Base-by-base conservation (phyloP, 2,113 vertebrate genomes). In the Zingel zingel region DNA sequence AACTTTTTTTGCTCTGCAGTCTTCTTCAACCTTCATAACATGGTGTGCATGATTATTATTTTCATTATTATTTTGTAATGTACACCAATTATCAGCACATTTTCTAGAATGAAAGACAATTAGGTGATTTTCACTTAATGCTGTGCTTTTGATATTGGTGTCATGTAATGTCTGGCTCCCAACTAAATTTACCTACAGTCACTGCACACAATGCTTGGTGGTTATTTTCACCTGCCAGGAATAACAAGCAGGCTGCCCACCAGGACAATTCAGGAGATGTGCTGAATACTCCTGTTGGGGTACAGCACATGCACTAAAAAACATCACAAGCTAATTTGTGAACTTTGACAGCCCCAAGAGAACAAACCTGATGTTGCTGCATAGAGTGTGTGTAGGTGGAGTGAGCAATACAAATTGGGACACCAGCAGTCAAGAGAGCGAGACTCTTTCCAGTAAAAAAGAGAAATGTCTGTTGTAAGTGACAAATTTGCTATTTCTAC, bases 271-370 rank as follows among this genome's bases (percentile, higher is more conserved):
- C 0, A 15, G 27, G 33, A 23, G 45, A 67, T 45, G 74, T 33
- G 14, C 43, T 47, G 70, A 59, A 69, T 56, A 18, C 25, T 59
- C 21, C 56, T 62, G n/a, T 16, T 74, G 54, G 23, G n/a, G 33
- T 27, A 33, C 45, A 77, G 47, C 18, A 43, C 25, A 65, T 71
- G n/a, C 27, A 77, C 33, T 43, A 71, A 81, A 50, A 71, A 81
- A 50, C 43, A 79, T 64, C 85, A 62, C 51, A 71, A 54, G 72
- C 61, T 68, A 58, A 65, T 65, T 68, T 77, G 21, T 74, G 50
- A 45, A 58, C 43, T 69, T 62, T 82, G 73, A 84, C 79, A 80
- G 47, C 19, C 43, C 1, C 51, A 18, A 48, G 33, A 54, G 51
- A 84, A 56, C 25, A 76, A 75, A 30, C 10, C 19, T 70, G 21